phyloP scores from a whole-genome alignment of 2,797 vertebrate genomes.

The Sebastes diaconus region DNA sequence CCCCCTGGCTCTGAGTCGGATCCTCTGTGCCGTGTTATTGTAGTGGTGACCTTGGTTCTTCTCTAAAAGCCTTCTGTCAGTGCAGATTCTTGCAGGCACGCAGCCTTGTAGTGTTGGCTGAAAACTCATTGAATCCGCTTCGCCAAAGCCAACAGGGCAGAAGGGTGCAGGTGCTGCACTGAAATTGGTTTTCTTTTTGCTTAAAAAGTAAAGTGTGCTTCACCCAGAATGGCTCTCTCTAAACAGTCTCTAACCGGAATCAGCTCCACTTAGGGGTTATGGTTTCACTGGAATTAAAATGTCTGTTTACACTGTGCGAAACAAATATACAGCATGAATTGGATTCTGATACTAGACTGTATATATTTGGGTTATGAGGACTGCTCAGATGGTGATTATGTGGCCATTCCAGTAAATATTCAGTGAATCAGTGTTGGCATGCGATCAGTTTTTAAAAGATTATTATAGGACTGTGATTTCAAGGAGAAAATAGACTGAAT shows the following conservation, averaged over 20 bases:
- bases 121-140: conserved; percentile 62
- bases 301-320: conserved; percentile 65
- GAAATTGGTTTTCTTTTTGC: conserved; percentile 74
- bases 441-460: conserved; percentile 58
- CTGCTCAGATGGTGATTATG: conserved; percentile 59
- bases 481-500: conserved; percentile 67
- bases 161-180: conserved; percentile 64
- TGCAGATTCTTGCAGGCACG: conserved; percentile 65
- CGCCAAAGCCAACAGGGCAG: conserved; percentile 76
- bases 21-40: conserved; percentile 64
- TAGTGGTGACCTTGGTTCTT: conserved; percentile 71
- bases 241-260: conserved; percentile 55
- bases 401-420: conserved; percentile 66
- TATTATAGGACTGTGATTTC: conserved; percentile 72
- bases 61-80: conserved; percentile 69
- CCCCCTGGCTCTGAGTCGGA: conserved; percentile 54
- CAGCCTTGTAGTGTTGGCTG: conserved; percentile 65
- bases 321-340: conserved; percentile 63
- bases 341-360: conserved; percentile 58
- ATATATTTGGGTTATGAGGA: conserved; percentile 66
- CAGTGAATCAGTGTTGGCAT: conserved; percentile 67
- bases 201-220: conserved; percentile 70
- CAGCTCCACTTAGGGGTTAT: conserved; percentile 51
- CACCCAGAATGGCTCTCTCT: conserved; percentile 55
- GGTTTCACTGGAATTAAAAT: conserved; percentile 69